Conservation (phyloP, 2,888 invertebrate genomes). For the Ophion slaviceki region DNA sequence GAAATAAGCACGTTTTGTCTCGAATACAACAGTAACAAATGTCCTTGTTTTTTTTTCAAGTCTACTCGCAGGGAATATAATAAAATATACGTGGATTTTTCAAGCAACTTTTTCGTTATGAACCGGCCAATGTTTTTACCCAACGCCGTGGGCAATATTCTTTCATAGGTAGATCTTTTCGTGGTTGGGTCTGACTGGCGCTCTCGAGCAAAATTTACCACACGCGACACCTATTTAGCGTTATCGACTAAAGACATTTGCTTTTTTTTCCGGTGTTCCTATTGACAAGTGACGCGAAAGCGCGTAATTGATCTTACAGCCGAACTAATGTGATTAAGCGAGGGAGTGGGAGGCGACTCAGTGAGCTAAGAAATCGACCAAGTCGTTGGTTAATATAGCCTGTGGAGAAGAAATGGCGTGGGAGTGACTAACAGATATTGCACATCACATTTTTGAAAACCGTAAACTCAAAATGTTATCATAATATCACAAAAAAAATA, state of each 20-base stretch:
- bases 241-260: neutral
- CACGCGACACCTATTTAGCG: neutral
- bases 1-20: no score
- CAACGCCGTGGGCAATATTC: neutral
- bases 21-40: no score
- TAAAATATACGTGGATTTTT: no score
- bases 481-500: neutral
- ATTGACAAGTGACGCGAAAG: neutral
- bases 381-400: neutral
- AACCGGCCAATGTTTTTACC: no score
- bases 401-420: neutral
- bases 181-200: neutral
- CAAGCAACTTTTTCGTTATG: no score
- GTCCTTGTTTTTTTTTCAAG: no score
- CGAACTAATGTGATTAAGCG: neutral
- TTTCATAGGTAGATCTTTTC: neutral
- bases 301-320: neutral
- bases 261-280: neutral
- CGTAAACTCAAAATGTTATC: neutral
- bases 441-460: neutral
- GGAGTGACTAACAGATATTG: neutral
- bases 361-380: neutral
- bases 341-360: neutral
- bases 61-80: no score
- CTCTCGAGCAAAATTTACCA: neutral